Evolutionary conservation across 2,797 vertebrate species (phyloP).

Genomic region (Masticophis lateralis): DNA sequence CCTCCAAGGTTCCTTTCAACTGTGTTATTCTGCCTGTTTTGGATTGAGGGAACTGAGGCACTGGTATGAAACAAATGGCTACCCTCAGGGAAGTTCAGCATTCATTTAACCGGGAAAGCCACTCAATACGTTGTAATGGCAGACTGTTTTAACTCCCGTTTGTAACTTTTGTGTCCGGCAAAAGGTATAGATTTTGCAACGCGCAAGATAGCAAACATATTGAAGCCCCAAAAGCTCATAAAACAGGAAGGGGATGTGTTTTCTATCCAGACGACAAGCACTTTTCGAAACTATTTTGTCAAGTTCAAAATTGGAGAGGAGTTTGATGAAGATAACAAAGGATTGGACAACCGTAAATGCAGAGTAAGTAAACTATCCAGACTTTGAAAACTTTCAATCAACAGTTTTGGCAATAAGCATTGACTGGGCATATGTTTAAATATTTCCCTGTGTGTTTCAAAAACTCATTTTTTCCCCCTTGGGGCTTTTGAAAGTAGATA

Average conservation of each 20-base stretch:
- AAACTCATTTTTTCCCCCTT: background rate
- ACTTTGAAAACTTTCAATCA: background rate
- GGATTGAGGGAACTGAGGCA: background rate
- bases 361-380: constrained; percentile 71
- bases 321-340: constrained; percentile 84
- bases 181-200: constrained; percentile 79
- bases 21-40: background rate
- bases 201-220: constrained; percentile 78
- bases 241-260: constrained; percentile 76
- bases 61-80: background rate
- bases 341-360: constrained; percentile 83
- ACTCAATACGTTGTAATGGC: too few species aligned
- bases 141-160: background rate
- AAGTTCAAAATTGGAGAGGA: constrained; percentile 79
- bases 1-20: background rate
- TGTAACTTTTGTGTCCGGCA: background rate
- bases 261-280: constrained; percentile 78
- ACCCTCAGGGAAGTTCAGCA: background rate
- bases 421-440: background rate
- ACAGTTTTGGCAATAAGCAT: background rate
- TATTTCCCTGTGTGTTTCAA: background rate
- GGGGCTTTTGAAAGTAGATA: background rate
- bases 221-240: constrained; percentile 84
- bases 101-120: background rate
- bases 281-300: constrained; percentile 76